A percentile compares a stretch with the other conserved stretches of the same genome.
Evolutionary conservation across 2,797 vertebrate genomes (phyloP).

Genomic region (Silurus aristotelis): DNA sequence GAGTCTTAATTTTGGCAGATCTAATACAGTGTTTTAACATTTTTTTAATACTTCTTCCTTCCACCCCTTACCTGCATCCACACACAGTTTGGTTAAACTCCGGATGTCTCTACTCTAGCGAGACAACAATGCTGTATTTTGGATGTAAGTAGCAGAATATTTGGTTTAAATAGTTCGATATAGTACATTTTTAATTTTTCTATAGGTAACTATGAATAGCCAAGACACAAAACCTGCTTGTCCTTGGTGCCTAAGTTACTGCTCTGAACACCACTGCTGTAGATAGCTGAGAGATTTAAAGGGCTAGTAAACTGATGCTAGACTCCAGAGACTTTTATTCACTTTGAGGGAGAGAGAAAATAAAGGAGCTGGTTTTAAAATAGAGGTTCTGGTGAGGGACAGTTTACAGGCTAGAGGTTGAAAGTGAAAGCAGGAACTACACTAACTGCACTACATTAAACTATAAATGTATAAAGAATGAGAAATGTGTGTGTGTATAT

Average conservation of each 20-base stretch:
- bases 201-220: background rate
- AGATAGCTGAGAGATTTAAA: background rate
- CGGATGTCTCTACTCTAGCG: background rate
- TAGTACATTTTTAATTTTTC: background rate
- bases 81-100: background rate
- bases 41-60: background rate
- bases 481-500: background rate
- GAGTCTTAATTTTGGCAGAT: background rate
- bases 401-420: background rate
- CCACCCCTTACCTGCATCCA: background rate
- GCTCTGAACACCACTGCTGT: background rate
- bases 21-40: background rate
- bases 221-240: background rate
- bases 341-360: background rate
- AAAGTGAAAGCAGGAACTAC: background rate
- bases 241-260: background rate
- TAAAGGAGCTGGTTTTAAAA: background rate
- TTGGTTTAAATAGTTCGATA: too few species aligned
- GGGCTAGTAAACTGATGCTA: background rate
- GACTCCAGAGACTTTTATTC: background rate
- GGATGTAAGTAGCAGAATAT: background rate
- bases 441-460: background rate
- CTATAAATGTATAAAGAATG: background rate
- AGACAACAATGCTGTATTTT: background rate
- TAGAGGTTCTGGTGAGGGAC: background rate